phyloP scores from a whole-genome alignment of 2,113 vertebrate genomes.

The Bubo scandiacus region DNA sequence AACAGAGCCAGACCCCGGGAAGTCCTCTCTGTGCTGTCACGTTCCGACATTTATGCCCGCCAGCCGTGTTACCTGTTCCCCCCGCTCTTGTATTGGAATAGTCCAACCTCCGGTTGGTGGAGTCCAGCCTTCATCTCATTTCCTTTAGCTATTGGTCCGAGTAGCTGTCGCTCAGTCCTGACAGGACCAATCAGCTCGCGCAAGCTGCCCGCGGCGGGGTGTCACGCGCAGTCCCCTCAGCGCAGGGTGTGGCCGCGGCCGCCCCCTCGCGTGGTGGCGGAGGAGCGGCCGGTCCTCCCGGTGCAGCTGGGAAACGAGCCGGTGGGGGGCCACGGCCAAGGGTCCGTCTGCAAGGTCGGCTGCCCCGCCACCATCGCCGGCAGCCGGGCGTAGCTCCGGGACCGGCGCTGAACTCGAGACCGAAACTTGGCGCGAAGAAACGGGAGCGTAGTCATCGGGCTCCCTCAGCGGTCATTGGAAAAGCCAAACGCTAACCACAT shows the following conservation, averaged over 20 bases:
- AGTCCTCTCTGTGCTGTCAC: rapidly evolving
- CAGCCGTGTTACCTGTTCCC: rapidly evolving
- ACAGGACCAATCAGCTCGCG: neutral
- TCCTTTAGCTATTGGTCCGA: rapidly evolving
- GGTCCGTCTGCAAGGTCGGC: rapidly evolving
- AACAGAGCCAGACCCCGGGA: rapidly evolving
- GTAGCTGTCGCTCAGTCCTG: neutral
- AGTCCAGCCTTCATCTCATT: rapidly evolving
- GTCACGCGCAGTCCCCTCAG: neutral
- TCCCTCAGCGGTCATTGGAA: rapidly evolving
- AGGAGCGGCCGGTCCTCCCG: rapidly evolving
- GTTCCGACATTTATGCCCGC: rapidly evolving
- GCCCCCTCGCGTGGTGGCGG: too few relatives aligned
- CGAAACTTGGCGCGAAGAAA: neutral
- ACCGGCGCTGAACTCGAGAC: too few relatives aligned
- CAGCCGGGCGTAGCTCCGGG: neutral
- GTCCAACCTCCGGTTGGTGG: neutral
- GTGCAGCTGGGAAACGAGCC: rapidly evolving
- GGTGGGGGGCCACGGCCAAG: rapidly evolving
- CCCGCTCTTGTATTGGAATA: neutral
- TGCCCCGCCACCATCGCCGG: neutral
- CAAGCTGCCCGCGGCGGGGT: rapidly evolving
- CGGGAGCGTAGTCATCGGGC: rapidly evolving
- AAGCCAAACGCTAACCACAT: rapidly evolving
- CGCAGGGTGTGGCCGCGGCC: rapidly evolving